Base-by-base conservation (phyloP, 2,888 invertebrate genomes). In the Oegoconia quadripuncta region DNA sequence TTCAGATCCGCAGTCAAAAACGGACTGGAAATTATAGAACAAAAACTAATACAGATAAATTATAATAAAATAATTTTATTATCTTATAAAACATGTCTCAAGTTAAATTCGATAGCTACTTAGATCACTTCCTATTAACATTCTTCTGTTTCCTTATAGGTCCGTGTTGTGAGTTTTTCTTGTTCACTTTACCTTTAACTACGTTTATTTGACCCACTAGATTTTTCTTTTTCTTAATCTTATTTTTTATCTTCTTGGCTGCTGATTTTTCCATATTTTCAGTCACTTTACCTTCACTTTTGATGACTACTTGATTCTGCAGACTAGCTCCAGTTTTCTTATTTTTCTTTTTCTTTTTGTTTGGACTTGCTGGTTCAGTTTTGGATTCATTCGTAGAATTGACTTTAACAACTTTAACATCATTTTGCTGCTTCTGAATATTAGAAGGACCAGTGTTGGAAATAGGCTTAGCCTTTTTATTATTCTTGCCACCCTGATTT, bases 201-300 rank as follows among this genome's bases (percentile, higher is more conserved):
- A n/a, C n/a, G 39, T 70, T 74, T 13, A 81, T 36, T 41, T 76
- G 64, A 31, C 84, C 84, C 45, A 84, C 76, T 52, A 71, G 60
- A 43, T 83, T 81, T 41, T 75, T 75, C 31, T 76, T 68, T 46
- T 78, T 81, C 40, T 77, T 78, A 6, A 64, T 50, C 42, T 74
- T 64, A 18, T 73, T 75, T 57, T 83, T 84, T 3, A 84, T 43
- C 50, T 81, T 81, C 39, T 70, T 74, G 3, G 82, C 64, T 26
- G 63, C 73, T 37, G 56, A 62, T 3, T 64, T 57, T 55, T 74
- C 70, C 1, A 73, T 33, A 17, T 64, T 61, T 34, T 74, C 72
- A 8, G 75, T 65, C 4, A 82, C 52, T 58, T 65, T 64, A 4
- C 51, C 48, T 56, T 65, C 52, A 42, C 55, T 63, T 55, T 68